Base-by-base conservation (phyloP, 2,888 invertebrate species). In the Watsonalla cultraria region DNA sequence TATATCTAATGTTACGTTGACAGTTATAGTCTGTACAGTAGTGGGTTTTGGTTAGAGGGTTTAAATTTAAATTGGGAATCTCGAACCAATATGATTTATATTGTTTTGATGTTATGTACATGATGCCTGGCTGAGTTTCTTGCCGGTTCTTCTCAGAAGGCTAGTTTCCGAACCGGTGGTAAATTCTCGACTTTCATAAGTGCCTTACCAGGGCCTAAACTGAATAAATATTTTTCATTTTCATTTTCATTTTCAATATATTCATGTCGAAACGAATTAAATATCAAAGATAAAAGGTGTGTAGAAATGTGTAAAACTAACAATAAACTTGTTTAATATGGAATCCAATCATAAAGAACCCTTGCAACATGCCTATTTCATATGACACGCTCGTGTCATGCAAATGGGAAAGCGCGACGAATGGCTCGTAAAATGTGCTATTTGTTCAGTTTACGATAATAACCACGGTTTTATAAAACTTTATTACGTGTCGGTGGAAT, bases 361-460 rank as follows among this genome's bases (percentile, higher is more conserved):
- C 42, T 42, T 11, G 42, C 42, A 11, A 51, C 48, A 53, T 61
- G 55, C 60, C 65, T 65, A 63, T 66, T 69, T 74, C 62, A 70
- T 76, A 78, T 84, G 76, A 76, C 77, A 80, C 70, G 74, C 72
- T 78, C 76, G 76, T 77, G 74, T 81, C 81, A 85, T 88, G 86
- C 80, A 86, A 85, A 89, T 88, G 84, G 84, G 80, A 87, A 84
- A 80, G 75, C 82, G 80, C 80, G 80, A 84, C 82, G 81, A 80
- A 82, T 81, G 76, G 83, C 75, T 85, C 86, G 82, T 90, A 88
- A 90, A 88, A 61, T 78, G 78, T 67, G 82, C 82, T 85, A 86
- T 89, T 86, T 84, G 84, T 87, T 88, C 82, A 82, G 84, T 89
- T 86, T 86, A 87, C 87, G 86, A 89, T 88, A 11, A 42, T 42